Conservation (phyloP, 1,140 invertebrate genomes). For the Ruditapes philippinarum region DNA sequence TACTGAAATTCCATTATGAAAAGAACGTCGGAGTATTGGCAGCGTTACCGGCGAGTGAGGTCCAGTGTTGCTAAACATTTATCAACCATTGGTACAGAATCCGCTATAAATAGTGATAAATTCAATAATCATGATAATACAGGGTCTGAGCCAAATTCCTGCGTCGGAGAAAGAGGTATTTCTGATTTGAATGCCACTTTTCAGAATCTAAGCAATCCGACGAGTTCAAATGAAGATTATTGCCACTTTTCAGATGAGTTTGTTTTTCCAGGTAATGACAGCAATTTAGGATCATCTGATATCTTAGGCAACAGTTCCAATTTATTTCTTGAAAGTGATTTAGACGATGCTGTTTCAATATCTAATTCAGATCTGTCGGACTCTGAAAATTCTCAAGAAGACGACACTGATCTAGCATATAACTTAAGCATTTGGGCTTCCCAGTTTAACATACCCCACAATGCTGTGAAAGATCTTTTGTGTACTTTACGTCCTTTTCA, state of each 20-base stretch:
- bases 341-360: constrained; percentile 42
- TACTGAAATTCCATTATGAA: constrained; percentile 46
- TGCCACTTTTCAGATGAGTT: constrained; percentile 47
- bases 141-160: constrained; percentile 33
- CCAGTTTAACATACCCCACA: constrained; percentile 50
- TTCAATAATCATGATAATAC: constrained; percentile 9
- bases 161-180: constrained; percentile 32
- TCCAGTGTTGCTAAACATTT: constrained; percentile 51
- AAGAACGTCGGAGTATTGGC: constrained; percentile 29
- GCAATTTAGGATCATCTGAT: constrained; percentile 44
- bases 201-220: constrained; percentile 41
- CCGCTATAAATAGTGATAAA: no score
- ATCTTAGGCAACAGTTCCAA: constrained; percentile 25
- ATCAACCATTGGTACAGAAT: constrained; percentile 29
- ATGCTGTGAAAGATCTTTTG: constrained; percentile 53
- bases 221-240: constrained; percentile 48
- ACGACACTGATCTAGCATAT: constrained; percentile 49
- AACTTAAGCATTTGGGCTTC: constrained; percentile 56
- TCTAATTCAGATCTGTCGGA: constrained; percentile 54
- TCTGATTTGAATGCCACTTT: constrained; percentile 32
- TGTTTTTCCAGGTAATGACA: constrained; percentile 32
- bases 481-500: constrained; percentile 34
- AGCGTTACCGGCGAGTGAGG: constrained; percentile 41
- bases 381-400: constrained; percentile 36
- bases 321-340: constrained; percentile 43